Base-by-base conservation (phyloP, 2,797 vertebrate species). In the Adrianichthys oophorus region DNA sequence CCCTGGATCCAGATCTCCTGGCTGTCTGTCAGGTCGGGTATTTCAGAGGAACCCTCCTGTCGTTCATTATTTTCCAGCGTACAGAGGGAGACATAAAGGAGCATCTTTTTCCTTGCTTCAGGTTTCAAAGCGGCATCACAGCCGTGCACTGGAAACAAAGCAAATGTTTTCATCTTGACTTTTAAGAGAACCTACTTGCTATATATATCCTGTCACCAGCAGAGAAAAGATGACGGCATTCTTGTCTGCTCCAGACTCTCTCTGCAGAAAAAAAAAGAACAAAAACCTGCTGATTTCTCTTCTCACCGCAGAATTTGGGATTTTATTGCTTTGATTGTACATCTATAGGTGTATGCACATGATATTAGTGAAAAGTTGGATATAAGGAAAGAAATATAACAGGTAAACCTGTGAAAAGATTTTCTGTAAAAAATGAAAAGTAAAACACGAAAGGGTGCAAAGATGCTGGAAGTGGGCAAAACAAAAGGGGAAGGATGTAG, bases 171-270 rank as follows among this genome's bases (percentile, higher is more conserved):
- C 87, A 87, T 90, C 89, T 82, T 54, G 41, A 87, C 80, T 89
- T 87, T 89, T 87, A 89, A 87, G 73, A 86, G 84, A 86, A 82
- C 83, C 78, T 79, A 83, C 80, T 76, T 87, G 74, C 86, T 91
- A 91, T 89, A 90, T 90, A 82, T 89, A 88, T 82, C 88, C 62
- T 23, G 17, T 84, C 75, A 77, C 62, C 52, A 21, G 76, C 68
- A 76, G 68, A 74, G 58, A 62, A 71, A 69, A 68, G 78, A 84
- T 89, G 88, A 88, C 87, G 88, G 84, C 68, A 61, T 70, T 68
- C 65, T 70, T 68, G 63, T 66, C 66, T 66, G 41, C 48, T 51
- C 48, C 52, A 66, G 76, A 74, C 58, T 66, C 58, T 53, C 41
- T 53, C 41, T 72, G 56, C 60, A 69, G 72, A 69, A 52, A 56